Evolutionary conservation across 2,113 vertebrate genomes (phyloP).

Genomic region (Mus musculus): GRCm39 chr6:127246501-127247000

Average conservation of each 20-base stretch:
- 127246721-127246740: neutral
- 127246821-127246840: neutral
- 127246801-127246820: too few species aligned
- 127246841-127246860: neutral
- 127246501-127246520: neutral
- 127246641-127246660: neutral
- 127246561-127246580: neutral
- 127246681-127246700: neutral
- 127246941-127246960: neutral
- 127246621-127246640: too few species aligned
- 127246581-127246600: neutral
- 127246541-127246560: neutral
- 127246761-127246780: neutral
- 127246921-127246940: neutral
- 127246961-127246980: neutral
- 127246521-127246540: neutral
- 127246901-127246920: neutral
- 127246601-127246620: neutral
- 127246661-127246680: neutral
- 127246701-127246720: neutral
- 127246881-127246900: neutral
- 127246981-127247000: neutral
- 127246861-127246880: neutral
- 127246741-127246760: neutral
- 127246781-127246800: neutral